These are phyloP conservation scores for Odontothrips loti DNA, from an alignment of 2,888 invertebrate genomes.

Conservation along the genomic window DNA sequence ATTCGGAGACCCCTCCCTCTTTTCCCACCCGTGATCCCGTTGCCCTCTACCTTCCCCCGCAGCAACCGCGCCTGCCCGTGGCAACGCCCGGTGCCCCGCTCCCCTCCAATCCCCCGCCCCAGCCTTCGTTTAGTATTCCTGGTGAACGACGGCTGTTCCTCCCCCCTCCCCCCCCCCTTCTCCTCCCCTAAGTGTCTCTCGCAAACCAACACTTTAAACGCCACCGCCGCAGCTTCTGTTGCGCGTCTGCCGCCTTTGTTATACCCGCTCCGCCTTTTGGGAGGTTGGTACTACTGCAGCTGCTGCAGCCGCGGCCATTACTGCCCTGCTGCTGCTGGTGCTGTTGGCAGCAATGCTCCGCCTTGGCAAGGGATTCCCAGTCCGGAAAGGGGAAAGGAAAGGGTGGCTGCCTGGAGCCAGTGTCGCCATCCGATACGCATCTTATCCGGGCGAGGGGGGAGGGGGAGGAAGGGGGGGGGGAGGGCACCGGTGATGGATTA, in stretches of 20 bases:
- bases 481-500: too few species aligned
- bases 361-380: too few species aligned
- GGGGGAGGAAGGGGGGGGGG: too few species aligned
- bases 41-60: not conserved
- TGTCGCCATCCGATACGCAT: too few species aligned
- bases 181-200: not conserved
- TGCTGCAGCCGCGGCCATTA: not conserved
- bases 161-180: not conserved
- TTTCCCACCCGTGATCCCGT: not conserved
- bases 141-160: not conserved
- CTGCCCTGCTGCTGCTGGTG: too few species aligned
- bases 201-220: constrained; percentile 19
- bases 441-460: too few species aligned
- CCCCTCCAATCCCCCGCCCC: not conserved
- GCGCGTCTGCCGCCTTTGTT: too few species aligned
- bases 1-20: not conserved
- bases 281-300: not conserved
- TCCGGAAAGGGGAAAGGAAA: too few species aligned
- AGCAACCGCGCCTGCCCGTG: too few species aligned
- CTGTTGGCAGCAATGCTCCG: too few species aligned
- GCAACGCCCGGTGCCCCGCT: not conserved
- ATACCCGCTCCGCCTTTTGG: not conserved
- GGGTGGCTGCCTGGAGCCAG: too few species aligned
- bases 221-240: too few species aligned
- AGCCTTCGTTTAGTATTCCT: constrained; percentile 10